Base-by-base conservation (phyloP, 2,888 invertebrate species). In the Dryomyza anilis region DNA sequence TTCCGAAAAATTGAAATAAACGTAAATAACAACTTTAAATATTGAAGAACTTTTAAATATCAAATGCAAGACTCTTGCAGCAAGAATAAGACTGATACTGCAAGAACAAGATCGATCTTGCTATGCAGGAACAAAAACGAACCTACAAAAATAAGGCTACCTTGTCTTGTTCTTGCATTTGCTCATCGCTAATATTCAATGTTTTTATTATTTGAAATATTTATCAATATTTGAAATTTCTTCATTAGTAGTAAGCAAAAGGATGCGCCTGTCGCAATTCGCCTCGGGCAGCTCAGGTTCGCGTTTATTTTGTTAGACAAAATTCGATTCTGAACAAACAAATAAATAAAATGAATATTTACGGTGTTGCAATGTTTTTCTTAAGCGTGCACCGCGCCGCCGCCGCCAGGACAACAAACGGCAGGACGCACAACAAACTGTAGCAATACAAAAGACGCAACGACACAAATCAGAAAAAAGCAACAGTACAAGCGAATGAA, bases 401-500 rank as follows among this genome's bases (percentile, higher is more conserved):
- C 50, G 29, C 16, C 27, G 50, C 50, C 14, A 25, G 23, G 29
- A 25, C 23, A 52, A 52, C 50, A 52, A 2, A 52, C 50, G 10
- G 50, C 3, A 52, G n/a, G 25, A 52, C 16, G 19, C 14, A 21
- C 3, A 12, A 52, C 25, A 52, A 52, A 14, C 8, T 14, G 8
- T 6, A 12, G 14, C 23, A 23, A 25, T 52, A 25, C 12, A 8
- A 25, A 14, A 25, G 27, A 50, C 14, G 12, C n/a, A n/a, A n/a
- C n/a, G n/a, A n/a, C n/a, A n/a, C n/a, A n/a, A n/a, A n/a, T 4
- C 30, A 48, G 19, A 74, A 74, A 70, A 76, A 75, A 72, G 75
- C 76, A 76, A 74, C 74, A 69, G 66, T 70, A 72, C 69, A 73
- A 72, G 69, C 63, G 69, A 74, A 72, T 48, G 65, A 72, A 73